A percentile compares a stretch with the other conserved stretches of the same genome.
Evolutionary conservation across 2,888 invertebrate genomes (phyloP).

Genomic region (Euclidia mi): DNA sequence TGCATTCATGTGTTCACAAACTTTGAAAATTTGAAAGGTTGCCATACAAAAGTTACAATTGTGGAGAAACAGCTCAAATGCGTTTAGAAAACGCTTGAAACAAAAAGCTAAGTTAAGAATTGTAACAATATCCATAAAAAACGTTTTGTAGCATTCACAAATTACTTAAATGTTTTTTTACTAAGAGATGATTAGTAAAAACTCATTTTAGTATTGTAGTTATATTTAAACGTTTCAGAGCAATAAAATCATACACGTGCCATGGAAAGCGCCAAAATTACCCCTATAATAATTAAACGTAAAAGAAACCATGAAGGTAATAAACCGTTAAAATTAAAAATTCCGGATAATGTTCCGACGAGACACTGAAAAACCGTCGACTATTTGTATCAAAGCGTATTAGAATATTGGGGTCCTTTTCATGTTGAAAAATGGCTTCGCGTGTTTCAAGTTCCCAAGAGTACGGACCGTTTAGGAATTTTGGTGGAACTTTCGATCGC

Average conservation of each 20-base stretch:
- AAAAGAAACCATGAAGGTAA: background rate
- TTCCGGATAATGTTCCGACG: background rate
- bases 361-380: constrained; percentile 10
- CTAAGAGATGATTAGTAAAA: too few relatives aligned
- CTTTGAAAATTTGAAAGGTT: too few relatives aligned
- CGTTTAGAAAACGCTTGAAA: too few relatives aligned
- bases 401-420: constrained; percentile 32
- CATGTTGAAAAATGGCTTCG: constrained; percentile 53
- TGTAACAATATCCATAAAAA: too few relatives aligned
- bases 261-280: background rate
- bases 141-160: too few relatives aligned
- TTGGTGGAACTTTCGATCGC: constrained; percentile 48
- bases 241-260: background rate
- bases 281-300: background rate
- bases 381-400: constrained; percentile 16
- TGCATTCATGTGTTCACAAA: too few relatives aligned
- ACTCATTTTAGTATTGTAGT: too few relatives aligned
- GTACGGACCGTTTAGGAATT: constrained; percentile 60
- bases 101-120: too few relatives aligned
- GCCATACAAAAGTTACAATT: too few relatives aligned
- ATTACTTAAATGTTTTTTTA: too few relatives aligned
- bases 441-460: constrained; percentile 57
- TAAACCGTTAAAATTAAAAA: background rate
- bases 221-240: background rate
- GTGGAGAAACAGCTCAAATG: too few relatives aligned